phyloP scores from a whole-genome alignment of 2,113 vertebrate genomes.

The Crypturellus undulatus region DNA sequence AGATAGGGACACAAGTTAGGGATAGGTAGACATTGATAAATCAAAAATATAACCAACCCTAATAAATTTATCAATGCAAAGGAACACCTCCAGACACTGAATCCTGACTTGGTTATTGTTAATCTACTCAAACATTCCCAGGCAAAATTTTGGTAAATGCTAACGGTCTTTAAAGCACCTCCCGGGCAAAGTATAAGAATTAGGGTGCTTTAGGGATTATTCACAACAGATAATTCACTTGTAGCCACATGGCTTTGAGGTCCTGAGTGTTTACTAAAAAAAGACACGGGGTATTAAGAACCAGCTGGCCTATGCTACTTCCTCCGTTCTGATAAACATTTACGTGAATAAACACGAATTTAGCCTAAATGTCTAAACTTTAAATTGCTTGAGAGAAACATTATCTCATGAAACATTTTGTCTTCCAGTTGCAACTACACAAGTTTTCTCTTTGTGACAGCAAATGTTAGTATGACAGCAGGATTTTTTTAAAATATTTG shows the following conservation, averaged over 20 bases:
- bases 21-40: not conserved
- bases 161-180: not conserved
- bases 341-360: not conserved
- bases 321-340: not conserved
- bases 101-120: accelerated
- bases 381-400: not conserved
- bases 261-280: not conserved
- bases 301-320: not conserved
- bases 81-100: not conserved
- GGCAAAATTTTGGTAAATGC: not conserved
- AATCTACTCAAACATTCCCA: not conserved
- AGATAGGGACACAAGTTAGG: accelerated
- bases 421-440: not conserved
- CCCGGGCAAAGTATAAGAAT: not conserved
- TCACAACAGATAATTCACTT: not conserved
- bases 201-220: not conserved
- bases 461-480: not conserved
- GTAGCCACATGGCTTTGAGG: accelerated
- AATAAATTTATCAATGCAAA: not conserved
- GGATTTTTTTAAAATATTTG: not conserved
- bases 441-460: not conserved
- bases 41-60: not conserved
- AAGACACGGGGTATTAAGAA: not conserved
- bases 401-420: not conserved
- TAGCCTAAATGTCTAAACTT: not conserved